Base-by-base conservation (phyloP, 2,113 vertebrate genomes). In the Plotosus lineatus region DNA sequence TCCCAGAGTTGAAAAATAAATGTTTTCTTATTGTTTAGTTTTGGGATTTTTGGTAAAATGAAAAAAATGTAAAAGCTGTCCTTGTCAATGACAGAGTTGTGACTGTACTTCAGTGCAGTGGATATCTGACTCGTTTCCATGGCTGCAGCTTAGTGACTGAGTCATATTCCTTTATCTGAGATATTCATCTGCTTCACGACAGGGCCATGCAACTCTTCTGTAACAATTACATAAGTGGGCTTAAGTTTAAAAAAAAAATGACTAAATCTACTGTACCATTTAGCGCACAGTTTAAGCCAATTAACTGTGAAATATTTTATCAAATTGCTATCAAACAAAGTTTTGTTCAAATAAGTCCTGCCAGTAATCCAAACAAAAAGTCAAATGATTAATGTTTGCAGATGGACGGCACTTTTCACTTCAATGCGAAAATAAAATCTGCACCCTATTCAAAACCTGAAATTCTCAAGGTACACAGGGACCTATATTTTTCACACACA, bases 41-140 rank as follows among this genome's bases (percentile, higher is more conserved):
- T 10, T n/a, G 12, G n/a, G 10, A 44, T 38, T 63, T 53, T 65
- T 28, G 17, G 10, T 17, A 50, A 12, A 19, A 33, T 50, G 53
- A 56, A 46, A 72, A 71, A 58, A 8, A 7, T n/a, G 26, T n/a
- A 58, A 71, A 79, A 33, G 23, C 26, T 71, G 60, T 65, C 36
- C 33, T 21, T 44, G 58, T 36, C 80, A 76, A 33, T 63, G 69
- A 56, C 51, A 38, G 56, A 81, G 33, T 51, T 74, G 69, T 26
- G 31, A 81, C 51, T 79, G 77, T 79, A 60, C 11, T 51, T 73
- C 44, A 40, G 33, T 61, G 31, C 31, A 61, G 38, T 60, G 66
- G 31, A 80, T 55, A 75, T 73, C 58, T 58, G 48, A 48, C 33
- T 76, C 36, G 80, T 82, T 82, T 82, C 80, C 80, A 82, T 82